A percentile compares a stretch with the other conserved stretches of the same genome.
Conservation (phyloP, 1,140 invertebrate species). For the Nymphalis io region DNA sequence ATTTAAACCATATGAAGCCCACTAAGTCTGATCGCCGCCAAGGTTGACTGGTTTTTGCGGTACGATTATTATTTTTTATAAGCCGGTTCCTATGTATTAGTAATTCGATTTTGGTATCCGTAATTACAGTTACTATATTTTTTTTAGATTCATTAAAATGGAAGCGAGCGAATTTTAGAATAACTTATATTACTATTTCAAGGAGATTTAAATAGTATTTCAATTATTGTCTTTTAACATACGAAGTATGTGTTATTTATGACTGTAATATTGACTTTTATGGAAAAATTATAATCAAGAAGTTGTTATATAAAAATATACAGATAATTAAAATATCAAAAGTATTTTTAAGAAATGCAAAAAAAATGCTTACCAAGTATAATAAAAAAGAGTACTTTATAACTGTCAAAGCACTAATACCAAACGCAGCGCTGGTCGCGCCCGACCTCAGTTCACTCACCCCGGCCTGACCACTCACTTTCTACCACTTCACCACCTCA, state of each 20-base stretch:
- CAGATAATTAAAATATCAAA: too few species aligned
- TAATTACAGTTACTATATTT: background rate
- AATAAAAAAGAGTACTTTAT: constrained; percentile 25
- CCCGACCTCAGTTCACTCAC: constrained; percentile 60
- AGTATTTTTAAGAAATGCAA: background rate
- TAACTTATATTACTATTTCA: background rate
- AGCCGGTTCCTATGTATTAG: constrained; percentile 22
- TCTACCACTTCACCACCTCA: constrained; percentile 38
- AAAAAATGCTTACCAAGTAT: constrained; percentile 8
- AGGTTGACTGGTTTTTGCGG: constrained; percentile 50
- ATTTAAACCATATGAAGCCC: constrained; percentile 28
- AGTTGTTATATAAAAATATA: too few species aligned
- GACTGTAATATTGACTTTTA: too few species aligned
- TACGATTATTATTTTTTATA: constrained; percentile 39
- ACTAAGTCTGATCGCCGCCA: constrained; percentile 28
- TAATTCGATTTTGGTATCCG: background rate
- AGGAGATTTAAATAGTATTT: too few species aligned
- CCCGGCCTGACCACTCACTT: constrained; percentile 41
- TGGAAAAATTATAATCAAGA: too few species aligned
- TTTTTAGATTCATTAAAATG: background rate
- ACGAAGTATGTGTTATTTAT: too few species aligned
- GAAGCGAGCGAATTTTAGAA: background rate
- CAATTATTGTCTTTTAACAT: too few species aligned
- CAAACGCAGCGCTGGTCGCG: constrained; percentile 5
- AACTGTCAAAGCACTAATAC: constrained; percentile 32